phyloP scores from a whole-genome alignment of 2,113 vertebrate species.

The Monopterus albus region DNA sequence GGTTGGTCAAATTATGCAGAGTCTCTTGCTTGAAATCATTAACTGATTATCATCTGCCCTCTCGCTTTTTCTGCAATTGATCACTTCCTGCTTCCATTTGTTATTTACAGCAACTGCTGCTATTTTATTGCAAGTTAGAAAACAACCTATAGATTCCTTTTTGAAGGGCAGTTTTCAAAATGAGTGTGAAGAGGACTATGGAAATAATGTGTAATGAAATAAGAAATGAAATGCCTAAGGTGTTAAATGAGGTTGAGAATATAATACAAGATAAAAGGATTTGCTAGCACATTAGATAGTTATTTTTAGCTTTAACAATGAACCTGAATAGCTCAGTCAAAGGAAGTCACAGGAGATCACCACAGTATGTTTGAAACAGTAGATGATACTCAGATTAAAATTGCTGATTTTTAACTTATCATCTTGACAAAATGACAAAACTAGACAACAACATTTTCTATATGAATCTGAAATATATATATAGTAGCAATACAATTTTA shows the following conservation, averaged over 20 bases:
- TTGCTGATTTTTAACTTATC: neutral
- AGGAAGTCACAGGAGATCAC: neutral
- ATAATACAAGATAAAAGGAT: slow-evolving; percentile 40
- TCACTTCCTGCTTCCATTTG: neutral
- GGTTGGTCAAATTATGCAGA: too few relatives aligned
- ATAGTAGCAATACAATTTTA: neutral
- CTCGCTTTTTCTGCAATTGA: slow-evolving; percentile 22
- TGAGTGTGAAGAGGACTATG: neutral
- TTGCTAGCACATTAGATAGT: slow-evolving; percentile 10
- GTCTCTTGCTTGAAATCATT: neutral
- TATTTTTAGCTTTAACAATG: slow-evolving; percentile 51
- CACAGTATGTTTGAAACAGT: slow-evolving; percentile 4
- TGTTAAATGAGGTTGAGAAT: slow-evolving; percentile 26
- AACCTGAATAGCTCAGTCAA: slow-evolving; percentile 23
- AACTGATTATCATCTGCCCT: neutral
- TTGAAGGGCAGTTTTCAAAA: slow-evolving; percentile 32
- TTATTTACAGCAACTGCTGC: slow-evolving; percentile 11
- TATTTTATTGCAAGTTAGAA: slow-evolving; percentile 30
- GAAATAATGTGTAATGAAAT: slow-evolving; percentile 26
- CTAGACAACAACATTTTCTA: neutral
- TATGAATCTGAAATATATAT: neutral
- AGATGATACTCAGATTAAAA: neutral
- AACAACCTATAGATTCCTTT: slow-evolving; percentile 17
- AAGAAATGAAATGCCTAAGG: slow-evolving; percentile 10
- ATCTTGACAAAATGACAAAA: neutral